These are phyloP conservation scores for Asbolus verrucosus DNA, from an alignment of 1,140 invertebrate genomes.

Conservation along the genomic window DNA sequence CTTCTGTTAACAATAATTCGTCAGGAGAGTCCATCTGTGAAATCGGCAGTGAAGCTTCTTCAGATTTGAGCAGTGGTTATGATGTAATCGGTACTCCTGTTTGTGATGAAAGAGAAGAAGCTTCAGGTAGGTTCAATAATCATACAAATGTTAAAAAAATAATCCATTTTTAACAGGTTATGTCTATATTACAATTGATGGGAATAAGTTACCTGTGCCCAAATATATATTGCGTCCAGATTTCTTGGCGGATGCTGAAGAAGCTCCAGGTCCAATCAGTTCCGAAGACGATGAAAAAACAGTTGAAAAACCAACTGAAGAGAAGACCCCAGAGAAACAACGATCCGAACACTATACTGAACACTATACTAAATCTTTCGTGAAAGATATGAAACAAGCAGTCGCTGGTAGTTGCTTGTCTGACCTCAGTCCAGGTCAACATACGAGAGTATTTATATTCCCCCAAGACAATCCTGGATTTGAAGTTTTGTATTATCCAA, in stretches of 20 bases:
- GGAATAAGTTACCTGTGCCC: constrained; percentile 48
- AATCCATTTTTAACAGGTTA: constrained; percentile 31
- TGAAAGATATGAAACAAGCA: constrained; percentile 53
- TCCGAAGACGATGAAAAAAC: constrained; percentile 13
- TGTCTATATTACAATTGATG: constrained; percentile 46
- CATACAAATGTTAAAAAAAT: not conserved
- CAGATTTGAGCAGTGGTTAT: constrained; percentile 31
- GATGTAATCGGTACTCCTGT: constrained; percentile 11
- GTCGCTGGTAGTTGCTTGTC: constrained; percentile 52
- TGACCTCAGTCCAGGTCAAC: constrained; percentile 39
- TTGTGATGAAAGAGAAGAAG: constrained; percentile 5
- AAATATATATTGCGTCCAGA: constrained; percentile 47
- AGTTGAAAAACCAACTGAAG: not conserved
- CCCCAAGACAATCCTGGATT: constrained; percentile 59
- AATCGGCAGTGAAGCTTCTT: constrained; percentile 9
- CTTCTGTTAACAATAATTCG: constrained; percentile 7
- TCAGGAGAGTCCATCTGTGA: constrained; percentile 4
- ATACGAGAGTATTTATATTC: constrained; percentile 60
- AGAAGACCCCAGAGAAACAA: no score
- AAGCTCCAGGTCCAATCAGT: constrained; percentile 21
- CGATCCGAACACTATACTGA: no score
- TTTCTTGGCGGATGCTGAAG: constrained; percentile 41
- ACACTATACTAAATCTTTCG: constrained; percentile 35
- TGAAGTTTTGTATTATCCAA: constrained; percentile 52
- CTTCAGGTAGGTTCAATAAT: not conserved